phyloP scores from a whole-genome alignment of 2,113 vertebrate species.

The Lipophrys pholis region DNA sequence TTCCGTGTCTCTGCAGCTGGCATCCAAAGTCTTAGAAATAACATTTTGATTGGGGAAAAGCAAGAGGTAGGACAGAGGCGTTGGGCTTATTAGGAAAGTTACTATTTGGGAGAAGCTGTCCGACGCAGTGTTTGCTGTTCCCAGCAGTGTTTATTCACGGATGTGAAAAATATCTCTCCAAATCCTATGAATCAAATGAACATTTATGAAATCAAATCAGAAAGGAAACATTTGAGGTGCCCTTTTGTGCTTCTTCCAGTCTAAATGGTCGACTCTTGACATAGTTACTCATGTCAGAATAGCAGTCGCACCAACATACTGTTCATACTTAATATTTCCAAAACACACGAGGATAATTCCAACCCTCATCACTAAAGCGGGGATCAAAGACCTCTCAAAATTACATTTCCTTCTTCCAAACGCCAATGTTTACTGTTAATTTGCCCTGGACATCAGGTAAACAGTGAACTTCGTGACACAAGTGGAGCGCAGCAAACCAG shows the following conservation, averaged over 20 bases:
- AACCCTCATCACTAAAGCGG: conserved; percentile 1
- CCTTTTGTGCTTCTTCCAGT: neutral
- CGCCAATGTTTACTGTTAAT: conserved; percentile 57
- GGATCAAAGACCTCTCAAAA: conserved; percentile 35
- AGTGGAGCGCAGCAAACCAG: neutral
- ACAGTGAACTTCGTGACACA: neutral
- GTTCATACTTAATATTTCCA: conserved; percentile 57
- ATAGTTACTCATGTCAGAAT: conserved; percentile 8
- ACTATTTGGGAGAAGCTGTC: conserved; percentile 37
- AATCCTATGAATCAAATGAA: conserved; percentile 20
- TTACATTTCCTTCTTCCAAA: conserved; percentile 29
- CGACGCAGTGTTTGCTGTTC: conserved; percentile 52
- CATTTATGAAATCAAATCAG: conserved; percentile 15
- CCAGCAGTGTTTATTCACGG: conserved; percentile 1
- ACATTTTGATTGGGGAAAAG: conserved; percentile 66
- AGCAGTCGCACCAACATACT: conserved; percentile 21
- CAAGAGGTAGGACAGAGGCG: conserved; percentile 45
- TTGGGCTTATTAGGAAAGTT: conserved; percentile 43
- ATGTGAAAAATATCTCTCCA: conserved; percentile 35
- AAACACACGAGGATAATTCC: conserved; percentile 44
- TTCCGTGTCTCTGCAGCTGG: conserved; percentile 58
- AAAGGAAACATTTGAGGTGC: neutral
- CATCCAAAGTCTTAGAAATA: conserved; percentile 62
- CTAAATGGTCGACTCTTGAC: neutral
- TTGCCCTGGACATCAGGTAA: neutral